Evolutionary conservation across 2,797 vertebrate genomes (phyloP).

Genomic region (Urophycis tenuis): DNA sequence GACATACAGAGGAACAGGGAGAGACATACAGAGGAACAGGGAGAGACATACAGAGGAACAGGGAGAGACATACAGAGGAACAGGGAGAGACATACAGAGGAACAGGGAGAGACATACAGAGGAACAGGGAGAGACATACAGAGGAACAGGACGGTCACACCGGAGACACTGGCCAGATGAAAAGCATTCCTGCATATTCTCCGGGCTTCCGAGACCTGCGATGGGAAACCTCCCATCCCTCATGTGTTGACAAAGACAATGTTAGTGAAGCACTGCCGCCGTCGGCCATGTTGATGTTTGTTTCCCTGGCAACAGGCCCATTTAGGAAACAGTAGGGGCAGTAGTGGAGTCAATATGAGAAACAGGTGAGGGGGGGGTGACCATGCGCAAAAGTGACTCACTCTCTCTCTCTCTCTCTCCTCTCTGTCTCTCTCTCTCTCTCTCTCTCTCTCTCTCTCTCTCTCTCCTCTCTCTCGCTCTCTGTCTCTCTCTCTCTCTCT

Average conservation of each 20-base stretch:
- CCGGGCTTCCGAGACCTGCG: conserved; percentile 31
- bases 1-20: background rate
- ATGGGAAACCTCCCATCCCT: conserved; percentile 47
- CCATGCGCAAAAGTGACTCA: background rate
- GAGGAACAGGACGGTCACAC: no score
- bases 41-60: no score
- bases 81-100: no score
- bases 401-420: no score
- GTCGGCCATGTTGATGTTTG: conserved; percentile 57
- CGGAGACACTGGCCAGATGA: conserved; percentile 19
- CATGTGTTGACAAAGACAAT: conserved; percentile 47
- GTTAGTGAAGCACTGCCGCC: conserved; percentile 48
- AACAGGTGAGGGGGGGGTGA: conserved; percentile 67
- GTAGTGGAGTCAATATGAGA: conserved; percentile 65
- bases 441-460: conserved; percentile 18
- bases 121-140: no score
- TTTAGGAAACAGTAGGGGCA: conserved; percentile 39
- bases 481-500: conserved; percentile 2
- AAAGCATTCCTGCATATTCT: conserved; percentile 49
- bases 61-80: no score
- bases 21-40: no score
- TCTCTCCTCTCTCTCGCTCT: background rate
- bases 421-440: background rate
- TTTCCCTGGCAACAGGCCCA: conserved; percentile 56
- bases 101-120: no score